Evolutionary conservation across 2,113 vertebrate species (phyloP).

Genomic region (Barbus barbus): DNA sequence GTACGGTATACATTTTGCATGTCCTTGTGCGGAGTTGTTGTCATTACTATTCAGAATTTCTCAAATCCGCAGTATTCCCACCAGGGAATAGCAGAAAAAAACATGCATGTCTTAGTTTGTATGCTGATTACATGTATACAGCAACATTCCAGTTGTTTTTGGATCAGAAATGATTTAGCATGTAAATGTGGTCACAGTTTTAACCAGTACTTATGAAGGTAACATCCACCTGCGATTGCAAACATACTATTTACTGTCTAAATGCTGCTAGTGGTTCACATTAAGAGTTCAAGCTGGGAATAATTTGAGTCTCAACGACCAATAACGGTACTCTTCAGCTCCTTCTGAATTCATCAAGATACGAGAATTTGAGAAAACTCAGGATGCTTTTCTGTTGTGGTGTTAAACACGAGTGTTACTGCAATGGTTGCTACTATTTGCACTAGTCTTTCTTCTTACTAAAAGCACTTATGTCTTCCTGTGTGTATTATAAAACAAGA

Average conservation of each 20-base stretch:
- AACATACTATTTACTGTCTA: background rate
- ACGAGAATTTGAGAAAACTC: background rate
- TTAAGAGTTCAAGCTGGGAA: background rate
- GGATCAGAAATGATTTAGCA: background rate
- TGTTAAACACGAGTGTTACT: background rate
- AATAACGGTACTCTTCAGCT: background rate
- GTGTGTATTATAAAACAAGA: background rate
- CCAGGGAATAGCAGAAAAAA: background rate
- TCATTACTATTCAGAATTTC: background rate
- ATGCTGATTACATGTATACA: background rate
- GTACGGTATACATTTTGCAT: background rate
- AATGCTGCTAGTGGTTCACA: conserved; percentile 31
- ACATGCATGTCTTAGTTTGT: background rate
- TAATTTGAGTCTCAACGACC: background rate
- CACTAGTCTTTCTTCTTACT: conserved; percentile 27
- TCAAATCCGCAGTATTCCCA: background rate
- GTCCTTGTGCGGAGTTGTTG: background rate
- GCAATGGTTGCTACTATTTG: background rate
- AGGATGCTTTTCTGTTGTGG: background rate
- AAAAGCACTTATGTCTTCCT: conserved; percentile 34
- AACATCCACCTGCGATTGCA: background rate
- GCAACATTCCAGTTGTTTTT: background rate
- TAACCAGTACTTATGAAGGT: background rate
- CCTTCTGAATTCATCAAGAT: background rate
- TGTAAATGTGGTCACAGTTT: background rate